Conservation (phyloP, 1,140 invertebrate genomes). For the Eumaeus atala region DNA sequence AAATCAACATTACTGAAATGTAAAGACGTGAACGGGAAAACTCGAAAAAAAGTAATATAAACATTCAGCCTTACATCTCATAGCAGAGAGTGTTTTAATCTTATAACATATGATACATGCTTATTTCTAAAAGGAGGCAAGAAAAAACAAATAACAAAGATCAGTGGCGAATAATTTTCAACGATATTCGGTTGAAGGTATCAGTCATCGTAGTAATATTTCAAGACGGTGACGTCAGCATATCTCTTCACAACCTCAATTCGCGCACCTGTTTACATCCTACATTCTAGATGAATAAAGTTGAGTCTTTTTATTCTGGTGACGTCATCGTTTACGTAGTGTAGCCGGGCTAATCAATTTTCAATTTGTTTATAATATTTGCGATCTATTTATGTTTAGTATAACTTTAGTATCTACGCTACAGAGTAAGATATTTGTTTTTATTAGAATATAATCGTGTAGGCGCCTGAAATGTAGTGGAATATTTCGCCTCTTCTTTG, state of each 20-base stretch:
- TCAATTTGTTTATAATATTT: slow-evolving; percentile 9
- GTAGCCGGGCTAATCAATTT: neutral
- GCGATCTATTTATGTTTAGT: neutral
- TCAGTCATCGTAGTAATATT: slow-evolving; percentile 2
- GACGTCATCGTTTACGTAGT: neutral
- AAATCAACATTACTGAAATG: too few relatives aligned
- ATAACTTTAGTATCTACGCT: neutral
- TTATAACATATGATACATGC: neutral
- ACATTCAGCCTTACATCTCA: too few relatives aligned
- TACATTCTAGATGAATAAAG: slow-evolving; percentile 18
- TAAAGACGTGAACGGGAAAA: too few relatives aligned
- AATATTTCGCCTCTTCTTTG: too few relatives aligned
- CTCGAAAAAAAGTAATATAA: too few relatives aligned
- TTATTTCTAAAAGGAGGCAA: slow-evolving; percentile 2
- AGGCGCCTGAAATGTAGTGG: too few relatives aligned
- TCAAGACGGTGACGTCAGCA: neutral
- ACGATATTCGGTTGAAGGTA: neutral
- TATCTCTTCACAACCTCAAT: neutral
- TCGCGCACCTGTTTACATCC: slow-evolving; percentile 22
- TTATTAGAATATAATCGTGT: too few relatives aligned
- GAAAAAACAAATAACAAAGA: slow-evolving; percentile 4
- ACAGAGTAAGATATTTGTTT: too few relatives aligned
- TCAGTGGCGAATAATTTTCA: neutral
- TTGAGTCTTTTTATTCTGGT: slow-evolving; percentile 10
- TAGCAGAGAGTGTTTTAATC: too few relatives aligned